Evolutionary conservation across 92 coral and sea anemone genomes (phyloP).

Genomic region (Phenganax stokvisi): DNA sequence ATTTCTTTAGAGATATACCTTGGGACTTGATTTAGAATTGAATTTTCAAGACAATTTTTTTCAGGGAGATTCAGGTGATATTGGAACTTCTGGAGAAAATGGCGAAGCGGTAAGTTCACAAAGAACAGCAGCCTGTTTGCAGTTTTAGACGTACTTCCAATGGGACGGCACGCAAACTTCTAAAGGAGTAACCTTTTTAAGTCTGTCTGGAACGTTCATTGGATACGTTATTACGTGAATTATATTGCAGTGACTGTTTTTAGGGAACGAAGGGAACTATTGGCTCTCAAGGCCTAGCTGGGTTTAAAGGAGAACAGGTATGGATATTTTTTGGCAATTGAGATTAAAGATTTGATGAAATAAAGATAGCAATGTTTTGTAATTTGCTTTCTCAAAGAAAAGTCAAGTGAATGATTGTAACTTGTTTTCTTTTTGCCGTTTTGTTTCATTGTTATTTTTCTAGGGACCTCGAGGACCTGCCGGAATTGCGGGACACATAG

Average conservation of each 20-base stretch:
- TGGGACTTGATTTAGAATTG: too few relatives aligned
- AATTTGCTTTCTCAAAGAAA: too few relatives aligned
- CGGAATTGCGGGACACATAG: constrained; percentile 1
- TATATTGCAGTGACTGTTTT: background rate
- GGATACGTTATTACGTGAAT: background rate
- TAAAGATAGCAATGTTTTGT: too few relatives aligned
- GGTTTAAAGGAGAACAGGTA: constrained; percentile 17
- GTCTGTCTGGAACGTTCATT: too few relatives aligned
- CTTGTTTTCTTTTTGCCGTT: background rate
- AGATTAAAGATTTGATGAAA: background rate
- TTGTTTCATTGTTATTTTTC: background rate
- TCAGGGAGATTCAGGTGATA: constrained; percentile 6
- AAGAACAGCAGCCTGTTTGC: background rate
- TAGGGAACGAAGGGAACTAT: background rate
- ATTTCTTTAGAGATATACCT: too few relatives aligned
- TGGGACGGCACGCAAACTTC: background rate
- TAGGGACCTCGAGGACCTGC: constrained; percentile 13
- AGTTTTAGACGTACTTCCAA: background rate
- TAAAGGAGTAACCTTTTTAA: background rate
- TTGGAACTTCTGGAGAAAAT: constrained; percentile 8
- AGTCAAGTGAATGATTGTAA: background rate
- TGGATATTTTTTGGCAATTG: background rate
- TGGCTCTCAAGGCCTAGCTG: constrained; percentile 16
- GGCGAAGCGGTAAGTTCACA: constrained; percentile 23
- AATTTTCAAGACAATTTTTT: background rate